These are phyloP conservation scores for Hippocampus mohnikei DNA, from an alignment of 2,113 vertebrate genomes.

Conservation along the genomic window DNA sequence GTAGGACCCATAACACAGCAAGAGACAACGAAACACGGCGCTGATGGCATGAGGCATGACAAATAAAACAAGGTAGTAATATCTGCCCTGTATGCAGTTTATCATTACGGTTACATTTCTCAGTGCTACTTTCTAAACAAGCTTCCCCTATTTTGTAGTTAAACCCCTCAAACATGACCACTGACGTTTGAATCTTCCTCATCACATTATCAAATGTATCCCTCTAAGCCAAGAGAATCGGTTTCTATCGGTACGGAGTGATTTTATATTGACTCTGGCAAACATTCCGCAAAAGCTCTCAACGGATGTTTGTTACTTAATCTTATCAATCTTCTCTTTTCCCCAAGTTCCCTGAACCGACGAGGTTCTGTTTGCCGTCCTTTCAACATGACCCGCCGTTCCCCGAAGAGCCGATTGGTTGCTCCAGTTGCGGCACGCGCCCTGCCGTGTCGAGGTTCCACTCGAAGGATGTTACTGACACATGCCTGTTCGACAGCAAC, in stretches of 20 bases:
- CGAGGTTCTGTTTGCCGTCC: not conserved
- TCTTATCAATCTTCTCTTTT: not conserved
- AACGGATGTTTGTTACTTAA: not conserved
- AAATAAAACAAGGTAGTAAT: not conserved
- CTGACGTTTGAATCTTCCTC: not conserved
- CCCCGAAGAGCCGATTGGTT: not conserved
- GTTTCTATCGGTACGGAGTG: not conserved
- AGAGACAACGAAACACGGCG: too few species aligned
- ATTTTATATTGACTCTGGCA: not conserved
- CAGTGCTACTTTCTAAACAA: not conserved
- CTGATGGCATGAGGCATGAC: not conserved
- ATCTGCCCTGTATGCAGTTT: not conserved
- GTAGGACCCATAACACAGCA: too few species aligned
- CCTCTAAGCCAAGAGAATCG: slow-evolving; percentile 1
- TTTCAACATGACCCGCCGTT: not conserved
- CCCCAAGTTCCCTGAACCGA: not conserved
- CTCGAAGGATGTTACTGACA: not conserved
- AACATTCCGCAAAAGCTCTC: not conserved
- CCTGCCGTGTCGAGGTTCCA: not conserved
- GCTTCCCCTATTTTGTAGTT: not conserved
- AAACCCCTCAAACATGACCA: not conserved
- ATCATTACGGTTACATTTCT: not conserved
- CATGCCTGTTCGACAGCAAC: not conserved
- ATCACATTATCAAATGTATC: not conserved
- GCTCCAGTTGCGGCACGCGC: not conserved